Evolutionary conservation across 2,888 invertebrate species (phyloP), one percentile per base, ranked within the genome.

Genomic region (Oscheius onirici): DNA sequence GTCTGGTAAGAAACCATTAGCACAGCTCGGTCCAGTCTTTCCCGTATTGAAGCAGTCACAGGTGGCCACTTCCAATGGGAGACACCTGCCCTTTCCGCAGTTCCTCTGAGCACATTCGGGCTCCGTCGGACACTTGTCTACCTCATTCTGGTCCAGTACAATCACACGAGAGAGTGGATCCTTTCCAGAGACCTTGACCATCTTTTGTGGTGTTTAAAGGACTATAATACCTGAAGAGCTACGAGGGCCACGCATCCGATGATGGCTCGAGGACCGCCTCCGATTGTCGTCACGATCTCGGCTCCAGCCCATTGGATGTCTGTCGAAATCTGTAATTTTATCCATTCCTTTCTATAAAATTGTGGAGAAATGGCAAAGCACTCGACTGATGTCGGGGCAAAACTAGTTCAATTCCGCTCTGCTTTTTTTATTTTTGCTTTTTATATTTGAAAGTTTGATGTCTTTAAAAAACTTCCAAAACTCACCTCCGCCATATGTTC

Each of bases 41-140:
- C 73, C 76, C 0, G 81, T 82, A 3, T 65, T 67, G 61, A 72
- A 82, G 52, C 81, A 82, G 57, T 82, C 80, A 60, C 81, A 82
- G 3, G 74, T 72, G 13, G 80, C 69, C 10, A 79, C 77, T 69
- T 80, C 78, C 40, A 78, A 49, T 13, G 74, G 61, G 11, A 73
- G 52, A 54, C 81, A 81, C 0, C 49, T 54, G 49, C 81, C 81
- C 76, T 79, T 41, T 57, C 71, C 71, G 49, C 81, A 81, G 51
- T 81, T 75, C 43, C 65, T 74, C 11, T 60, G 73, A 1, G 73
- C 63, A 66, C 81, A 81, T 52, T 69, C 75, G 46, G 74, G 52
- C 8, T 65, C 67, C 10, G 51, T 66, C 11, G 66, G 61, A 69
- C 79, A 79, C 28, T 65, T 57, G 40, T 75, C 76, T n/a, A 76